Base-by-base conservation (phyloP, 1,140 invertebrate genomes). In the Dysdera silvatica region DNA sequence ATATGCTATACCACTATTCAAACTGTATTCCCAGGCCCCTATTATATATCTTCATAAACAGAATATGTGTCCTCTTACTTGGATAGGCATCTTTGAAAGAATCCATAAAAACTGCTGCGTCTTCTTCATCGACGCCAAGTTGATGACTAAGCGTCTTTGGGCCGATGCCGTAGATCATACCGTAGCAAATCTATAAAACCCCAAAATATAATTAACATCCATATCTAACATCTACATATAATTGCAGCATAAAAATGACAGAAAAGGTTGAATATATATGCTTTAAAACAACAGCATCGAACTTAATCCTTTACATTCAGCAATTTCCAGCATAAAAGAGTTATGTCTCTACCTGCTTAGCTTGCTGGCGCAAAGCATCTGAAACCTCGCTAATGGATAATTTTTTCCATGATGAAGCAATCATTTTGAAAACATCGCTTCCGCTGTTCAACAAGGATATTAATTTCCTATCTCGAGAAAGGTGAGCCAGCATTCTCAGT, bases 101-200 rank as follows among this genome's bases (percentile, higher is more conserved):
- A 59, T 87, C 83, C 68, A 89, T 85, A 75, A 96, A 88, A 33
- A 82, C 76, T 3, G 79, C 78, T 0, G 95, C 94, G 71, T 95
- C 87, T 48, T 84, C 76, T 75, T 91, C 87, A 4, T 81, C 80
- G n/a, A 95, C 82, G 56, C 84, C 83, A 20, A 98, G 76, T 56
- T 86, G 83, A 61, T 93, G 86, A 0, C 86, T 82, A n/a, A 99
- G 78, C 1, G 88, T 82, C 71, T 85, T 89, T 14, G 83, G 79
- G 12, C 95, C 91, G 84, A 98, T 98, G n/a, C 95, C 95, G 76
- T 98, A 98, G 49, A 99, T 87, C 68, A 99, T 92, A 8, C 91
- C 95, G 78, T 98, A 99, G 71, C 91, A 95, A 16, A 98, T 82
- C 79, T 96, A 84, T 7, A 69, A 57, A 29, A 49, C 10, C 47